Evolutionary conservation across 2,797 vertebrate genomes (phyloP).

Genomic region (Phrynocephalus guinanensis): DNA sequence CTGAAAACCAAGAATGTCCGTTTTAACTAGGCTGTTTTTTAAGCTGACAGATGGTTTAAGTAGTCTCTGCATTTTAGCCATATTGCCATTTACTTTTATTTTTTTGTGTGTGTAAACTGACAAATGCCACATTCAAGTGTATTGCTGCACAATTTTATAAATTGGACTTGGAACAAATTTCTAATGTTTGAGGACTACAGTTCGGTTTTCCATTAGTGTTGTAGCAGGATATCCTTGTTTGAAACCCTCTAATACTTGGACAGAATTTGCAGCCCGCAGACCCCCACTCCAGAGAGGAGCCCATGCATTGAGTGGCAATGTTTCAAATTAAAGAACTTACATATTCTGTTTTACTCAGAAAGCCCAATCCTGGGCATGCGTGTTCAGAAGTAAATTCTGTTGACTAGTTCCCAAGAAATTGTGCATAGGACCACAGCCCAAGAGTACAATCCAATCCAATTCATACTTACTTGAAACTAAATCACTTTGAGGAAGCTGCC

Average conservation of each 20-base stretch:
- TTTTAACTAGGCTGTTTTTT: constrained; percentile 19
- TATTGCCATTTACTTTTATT: neutral
- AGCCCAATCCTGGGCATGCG: neutral
- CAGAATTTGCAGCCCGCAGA: neutral
- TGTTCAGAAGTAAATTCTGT: neutral
- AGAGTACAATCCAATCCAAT: too few relatives aligned
- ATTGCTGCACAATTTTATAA: neutral
- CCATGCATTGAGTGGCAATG: neutral
- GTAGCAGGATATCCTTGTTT: neutral
- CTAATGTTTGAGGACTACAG: neutral
- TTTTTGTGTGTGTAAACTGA: constrained; percentile 22
- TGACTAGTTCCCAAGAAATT: neutral
- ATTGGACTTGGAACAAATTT: neutral
- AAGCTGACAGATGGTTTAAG: constrained; percentile 17
- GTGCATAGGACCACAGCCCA: neutral
- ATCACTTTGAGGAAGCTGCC: too few relatives aligned
- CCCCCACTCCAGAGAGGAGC: neutral
- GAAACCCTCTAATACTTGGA: neutral
- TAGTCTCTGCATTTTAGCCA: constrained; percentile 23
- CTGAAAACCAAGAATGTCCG: constrained; percentile 9
- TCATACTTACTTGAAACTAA: neutral
- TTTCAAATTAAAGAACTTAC: neutral
- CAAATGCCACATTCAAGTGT: constrained; percentile 6
- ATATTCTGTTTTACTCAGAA: neutral
- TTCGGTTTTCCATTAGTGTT: neutral